These are phyloP conservation scores for Emydura subglobosa DNA, from an alignment of 2,113 vertebrate genomes.

Conservation along the genomic window DNA sequence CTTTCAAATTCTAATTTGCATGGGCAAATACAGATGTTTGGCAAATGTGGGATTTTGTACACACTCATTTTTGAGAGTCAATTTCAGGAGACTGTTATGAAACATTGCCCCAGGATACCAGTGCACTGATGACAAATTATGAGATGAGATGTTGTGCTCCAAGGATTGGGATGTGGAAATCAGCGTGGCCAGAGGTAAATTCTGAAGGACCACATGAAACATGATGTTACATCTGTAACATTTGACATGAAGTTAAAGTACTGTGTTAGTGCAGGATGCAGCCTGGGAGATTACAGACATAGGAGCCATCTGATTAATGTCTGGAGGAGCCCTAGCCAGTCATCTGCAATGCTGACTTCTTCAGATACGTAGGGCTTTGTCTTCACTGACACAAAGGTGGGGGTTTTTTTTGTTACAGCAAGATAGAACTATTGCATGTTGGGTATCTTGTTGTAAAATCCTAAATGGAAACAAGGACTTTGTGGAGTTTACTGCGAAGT, in stretches of 20 bases:
- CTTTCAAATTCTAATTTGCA: background rate
- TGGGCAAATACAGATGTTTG: background rate
- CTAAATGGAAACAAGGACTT: background rate
- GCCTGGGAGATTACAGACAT: background rate
- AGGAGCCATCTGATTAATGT: background rate
- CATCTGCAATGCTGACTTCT: background rate
- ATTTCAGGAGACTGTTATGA: background rate
- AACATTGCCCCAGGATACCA: background rate
- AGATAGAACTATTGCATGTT: background rate
- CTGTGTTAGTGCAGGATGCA: background rate
- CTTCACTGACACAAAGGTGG: background rate
- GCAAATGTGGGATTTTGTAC: background rate
- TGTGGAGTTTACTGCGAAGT: background rate
- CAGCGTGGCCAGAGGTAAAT: background rate
- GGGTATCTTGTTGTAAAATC: conserved; percentile 2
- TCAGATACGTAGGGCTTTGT: background rate
- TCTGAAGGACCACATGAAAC: background rate
- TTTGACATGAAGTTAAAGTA: background rate
- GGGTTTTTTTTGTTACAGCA: background rate
- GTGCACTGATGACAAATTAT: background rate
- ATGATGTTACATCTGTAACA: background rate
- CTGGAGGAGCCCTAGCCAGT: background rate
- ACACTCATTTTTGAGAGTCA: background rate
- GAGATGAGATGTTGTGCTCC: background rate
- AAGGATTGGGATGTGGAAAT: background rate